Evolutionary conservation across 1,140 invertebrate genomes (phyloP), one percentile per base, ranked within the genome.

Genomic region (Tigriopus japonicus): DNA sequence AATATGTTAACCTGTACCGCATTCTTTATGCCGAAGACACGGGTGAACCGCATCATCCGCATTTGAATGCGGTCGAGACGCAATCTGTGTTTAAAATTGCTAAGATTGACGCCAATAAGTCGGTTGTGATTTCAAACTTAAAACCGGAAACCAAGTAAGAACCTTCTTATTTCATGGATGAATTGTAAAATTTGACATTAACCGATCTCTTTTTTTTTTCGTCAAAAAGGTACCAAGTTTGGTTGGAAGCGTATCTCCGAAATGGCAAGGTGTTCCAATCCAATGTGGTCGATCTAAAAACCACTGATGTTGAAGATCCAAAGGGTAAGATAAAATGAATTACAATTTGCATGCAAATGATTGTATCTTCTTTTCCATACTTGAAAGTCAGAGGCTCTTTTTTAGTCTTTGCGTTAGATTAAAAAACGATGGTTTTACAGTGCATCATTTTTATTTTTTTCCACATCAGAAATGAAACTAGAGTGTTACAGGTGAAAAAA

Each of bases 1-100:
- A 90, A 68, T 89, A 84, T 72, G 84, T 92, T n/a, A 84, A 88
- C 65, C 87, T 93, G 64, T 89, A 85, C 71, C 77, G 86, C 63
- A 83, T 85, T 1, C 84, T 87, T 60, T 90, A 87, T 68, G 81
- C 86, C 65, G 81, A 79, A 65, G 81, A 85, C 52, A 9, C 28
- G 28, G 28, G 28, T 35, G 45, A 49, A 12, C 45, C 45, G n/a
- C 45, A 17, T 21, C 45, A 49, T 12, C 21, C 67, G 56, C 64
- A 13, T 9, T 35, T 35, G 28, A 65, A 71, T 5, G 80, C 83
- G 63, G 62, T 61, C 5, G 83, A 85, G 63, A 83, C 81, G 0
- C 86, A 82, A 66, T 82, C 80, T 0, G 28, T 42, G 2, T 90
- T 91, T 70, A 84, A 87, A 71, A 79, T 87, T 19, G 84, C 86